Evolutionary conservation across 1,140 invertebrate genomes (phyloP), one percentile per base, ranked within the genome.

Genomic region (Tribolium madens): DNA sequence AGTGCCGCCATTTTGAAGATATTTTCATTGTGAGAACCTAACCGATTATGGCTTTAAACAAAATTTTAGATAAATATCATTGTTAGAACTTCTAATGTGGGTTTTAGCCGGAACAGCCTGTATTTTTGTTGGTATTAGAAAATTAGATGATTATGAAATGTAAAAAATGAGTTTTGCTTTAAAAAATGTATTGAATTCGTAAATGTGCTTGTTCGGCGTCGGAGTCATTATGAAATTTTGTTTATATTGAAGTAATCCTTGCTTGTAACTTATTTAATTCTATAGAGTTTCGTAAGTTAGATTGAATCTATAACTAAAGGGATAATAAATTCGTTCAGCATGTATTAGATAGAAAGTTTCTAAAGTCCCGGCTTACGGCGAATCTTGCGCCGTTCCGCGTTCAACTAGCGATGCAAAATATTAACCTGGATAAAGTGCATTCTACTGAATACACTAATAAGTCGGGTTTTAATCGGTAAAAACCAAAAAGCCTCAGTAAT

Each of bases 221-320:
- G 6, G 36, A 42, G 21, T 33, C 57, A 64, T 33, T 64, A 26
- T 33, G 57, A 12, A 64, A 64, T 64, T 64, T 64, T 64, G 57
- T 64, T 64, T 64, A 64, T 64, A 64, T 64, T 64, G 36, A 64
- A 33, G 57, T 64, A 64, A 64, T 64, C 57, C 57, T 3, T 33
- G 57, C 57, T 42, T 33, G 57, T 31, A 80, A 80, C 74, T 80
- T 80, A 80, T 80, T 80, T 78, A 80, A 78, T 78, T 76, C 73
- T 60, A 48, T 33, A 57, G 78, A 80, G 57, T 80, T 80, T 74
- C 46, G 26, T 68, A 75, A 76, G 79, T 80, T 80, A 78, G 79
- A 78, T 78, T 80, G 79, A 80, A 80, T 80, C 79, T 78, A 80
- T 76, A 75, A 77, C 79, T 76, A 64, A 74, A 60, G 77, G 79